Evolutionary conservation across 2,888 invertebrate genomes (phyloP).

Genomic region (Eupithecia subumbrata): DNA sequence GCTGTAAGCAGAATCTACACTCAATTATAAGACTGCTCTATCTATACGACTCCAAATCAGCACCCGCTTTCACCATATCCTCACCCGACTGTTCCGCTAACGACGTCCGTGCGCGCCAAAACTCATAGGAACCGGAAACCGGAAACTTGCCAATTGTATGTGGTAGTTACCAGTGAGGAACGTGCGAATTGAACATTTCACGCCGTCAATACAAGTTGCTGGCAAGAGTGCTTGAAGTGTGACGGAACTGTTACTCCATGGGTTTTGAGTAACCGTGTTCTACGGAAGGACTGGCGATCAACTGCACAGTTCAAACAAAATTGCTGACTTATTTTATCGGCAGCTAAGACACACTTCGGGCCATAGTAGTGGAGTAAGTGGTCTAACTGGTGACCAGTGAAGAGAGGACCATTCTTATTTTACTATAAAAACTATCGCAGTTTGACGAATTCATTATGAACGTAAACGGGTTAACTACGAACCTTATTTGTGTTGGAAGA

Average conservation of each 20-base stretch:
- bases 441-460: no score
- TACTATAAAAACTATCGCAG: no score
- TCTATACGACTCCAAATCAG: background rate
- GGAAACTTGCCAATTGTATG: slow-evolving; percentile 52
- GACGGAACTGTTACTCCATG: background rate
- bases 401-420: no score
- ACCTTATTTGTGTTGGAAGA: no score
- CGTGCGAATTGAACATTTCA: slow-evolving; percentile 25
- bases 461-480: no score
- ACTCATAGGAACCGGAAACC: slow-evolving; percentile 57
- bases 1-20: no score
- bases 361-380: background rate
- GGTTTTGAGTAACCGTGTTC: background rate
- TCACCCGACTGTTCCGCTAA: slow-evolving; percentile 68
- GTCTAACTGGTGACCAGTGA: background rate
- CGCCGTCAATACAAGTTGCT: slow-evolving; percentile 16
- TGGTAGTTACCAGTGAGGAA: slow-evolving; percentile 38
- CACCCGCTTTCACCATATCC: slow-evolving; percentile 48
- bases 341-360: background rate
- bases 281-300: background rate
- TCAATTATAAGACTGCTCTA: no score
- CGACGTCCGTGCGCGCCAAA: slow-evolving; percentile 73
- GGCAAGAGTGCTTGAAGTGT: slow-evolving; percentile 2
- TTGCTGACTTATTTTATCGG: background rate
- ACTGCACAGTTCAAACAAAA: background rate